Percentiles rank a stretch among this genome's conserved stretches.
Evolutionary conservation across 2,797 vertebrate genomes (phyloP).

Genomic region (Brachyrhaphis roseni): DNA sequence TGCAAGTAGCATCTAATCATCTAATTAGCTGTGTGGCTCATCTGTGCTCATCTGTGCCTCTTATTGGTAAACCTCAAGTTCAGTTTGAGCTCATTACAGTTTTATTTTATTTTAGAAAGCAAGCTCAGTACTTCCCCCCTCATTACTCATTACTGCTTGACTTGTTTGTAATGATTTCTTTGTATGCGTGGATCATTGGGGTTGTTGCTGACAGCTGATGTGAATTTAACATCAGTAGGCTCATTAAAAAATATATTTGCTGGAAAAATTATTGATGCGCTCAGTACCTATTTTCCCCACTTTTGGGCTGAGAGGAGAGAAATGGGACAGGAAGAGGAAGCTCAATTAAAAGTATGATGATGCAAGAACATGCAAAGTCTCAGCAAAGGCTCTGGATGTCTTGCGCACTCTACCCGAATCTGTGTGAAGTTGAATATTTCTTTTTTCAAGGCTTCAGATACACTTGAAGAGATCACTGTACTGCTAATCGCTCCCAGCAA

Average conservation of each 20-base stretch:
- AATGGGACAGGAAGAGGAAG: conserved; percentile 38
- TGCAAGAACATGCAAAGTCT: conserved; percentile 70
- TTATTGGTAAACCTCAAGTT: neutral
- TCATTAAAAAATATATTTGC: neutral
- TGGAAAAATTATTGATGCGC: neutral
- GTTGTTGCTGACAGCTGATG: neutral
- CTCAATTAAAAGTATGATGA: conserved; percentile 67
- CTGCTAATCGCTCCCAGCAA: conserved; percentile 66
- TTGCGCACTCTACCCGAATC: neutral
- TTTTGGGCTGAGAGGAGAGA: neutral
- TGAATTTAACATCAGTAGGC: neutral
- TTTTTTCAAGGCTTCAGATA: conserved; percentile 31
- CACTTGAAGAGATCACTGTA: conserved; percentile 50
- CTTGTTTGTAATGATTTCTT: neutral
- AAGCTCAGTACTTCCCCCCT: neutral
- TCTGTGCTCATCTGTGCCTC: neutral
- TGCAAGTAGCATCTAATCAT: neutral
- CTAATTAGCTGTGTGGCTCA: neutral
- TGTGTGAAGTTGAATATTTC: conserved; percentile 1
- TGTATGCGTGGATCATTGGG: neutral
- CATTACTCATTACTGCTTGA: neutral
- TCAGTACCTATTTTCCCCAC: neutral
- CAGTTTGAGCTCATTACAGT: neutral
- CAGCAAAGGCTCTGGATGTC: conserved; percentile 18
- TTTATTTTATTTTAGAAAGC: neutral